A percentile compares a stretch with the other conserved stretches of the same genome.
Conservation (phyloP, 1,140 invertebrate species). For the Drosophila mayri region DNA sequence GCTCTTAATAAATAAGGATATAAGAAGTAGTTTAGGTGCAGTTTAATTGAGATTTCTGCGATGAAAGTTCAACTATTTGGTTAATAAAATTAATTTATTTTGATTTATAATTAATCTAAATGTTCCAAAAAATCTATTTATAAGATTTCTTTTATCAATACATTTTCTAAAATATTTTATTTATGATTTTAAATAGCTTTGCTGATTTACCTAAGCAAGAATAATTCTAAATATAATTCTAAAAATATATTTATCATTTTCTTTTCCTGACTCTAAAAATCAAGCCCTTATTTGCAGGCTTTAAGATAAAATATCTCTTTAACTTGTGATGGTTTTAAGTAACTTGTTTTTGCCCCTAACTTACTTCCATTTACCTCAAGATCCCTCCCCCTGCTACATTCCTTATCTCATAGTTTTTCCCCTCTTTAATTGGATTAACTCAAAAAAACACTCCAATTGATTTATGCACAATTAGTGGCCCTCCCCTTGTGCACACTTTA, state of each 20-base stretch:
- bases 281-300: not conserved
- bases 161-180: not conserved
- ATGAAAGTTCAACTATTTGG: not conserved
- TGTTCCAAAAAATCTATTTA: no score
- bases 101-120: not conserved
- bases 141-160: not conserved
- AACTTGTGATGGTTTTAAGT: not conserved
- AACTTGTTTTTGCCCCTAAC: not conserved
- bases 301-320: not conserved
- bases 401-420: no score
- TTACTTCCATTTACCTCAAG: not conserved
- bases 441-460: not conserved
- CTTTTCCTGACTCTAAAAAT: not conserved
- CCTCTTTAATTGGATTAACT: slow-evolving; percentile 7
- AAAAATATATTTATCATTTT: not conserved
- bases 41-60: not conserved
- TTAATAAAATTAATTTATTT: no score
- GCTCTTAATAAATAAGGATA: not conserved
- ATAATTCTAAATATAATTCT: not conserved
- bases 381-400: not conserved
- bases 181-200: not conserved
- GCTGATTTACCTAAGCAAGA: not conserved
- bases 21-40: not conserved
- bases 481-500: slow-evolving; percentile 16
- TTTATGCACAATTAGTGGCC: slow-evolving; percentile 30